phyloP scores from a whole-genome alignment of 2,888 invertebrate genomes.

The Pimpla rufipes region DNA sequence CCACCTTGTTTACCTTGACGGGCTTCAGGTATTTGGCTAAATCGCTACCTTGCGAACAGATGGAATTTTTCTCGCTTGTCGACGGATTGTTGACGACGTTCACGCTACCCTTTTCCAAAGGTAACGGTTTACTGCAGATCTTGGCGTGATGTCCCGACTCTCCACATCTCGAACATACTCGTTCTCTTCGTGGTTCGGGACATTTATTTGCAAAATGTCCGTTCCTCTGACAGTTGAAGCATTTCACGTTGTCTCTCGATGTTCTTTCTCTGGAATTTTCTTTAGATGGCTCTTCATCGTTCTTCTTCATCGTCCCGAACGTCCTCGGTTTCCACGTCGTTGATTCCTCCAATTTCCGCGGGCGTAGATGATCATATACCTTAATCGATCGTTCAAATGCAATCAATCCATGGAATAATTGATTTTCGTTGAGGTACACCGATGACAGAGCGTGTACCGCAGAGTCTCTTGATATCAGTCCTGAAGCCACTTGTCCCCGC shows the following conservation, averaged over 20 bases:
- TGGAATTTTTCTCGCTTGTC: no score
- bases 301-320: not conserved
- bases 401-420: conserved; percentile 45
- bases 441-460: conserved; percentile 53
- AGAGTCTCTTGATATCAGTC: conserved; percentile 46
- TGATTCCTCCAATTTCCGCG: conserved; percentile 4
- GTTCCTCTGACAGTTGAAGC: conserved; percentile 47
- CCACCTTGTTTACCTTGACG: conserved; percentile 37
- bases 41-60: no score
- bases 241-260: conserved; percentile 21
- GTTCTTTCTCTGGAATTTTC: not conserved
- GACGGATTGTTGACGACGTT: conserved; percentile 20
- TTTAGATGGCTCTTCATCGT: not conserved
- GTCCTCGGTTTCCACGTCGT: not conserved
- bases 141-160: conserved; percentile 53
- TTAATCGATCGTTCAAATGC: conserved; percentile 36
- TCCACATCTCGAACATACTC: conserved; percentile 46
- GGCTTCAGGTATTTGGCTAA: conserved; percentile 65
- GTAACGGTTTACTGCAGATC: conserved; percentile 52
- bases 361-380: conserved; percentile 24
- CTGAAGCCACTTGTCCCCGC: conserved; percentile 54
- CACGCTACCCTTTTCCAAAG: conserved; percentile 43
- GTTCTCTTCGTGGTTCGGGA: conserved; percentile 37
- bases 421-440: conserved; percentile 19
- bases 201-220: conserved; percentile 58